A percentile compares a stretch with the other conserved stretches of the same genome.
These are phyloP conservation scores for Butorides virescens DNA, from an alignment of 2,113 vertebrate species.

Conservation along the genomic window DNA sequence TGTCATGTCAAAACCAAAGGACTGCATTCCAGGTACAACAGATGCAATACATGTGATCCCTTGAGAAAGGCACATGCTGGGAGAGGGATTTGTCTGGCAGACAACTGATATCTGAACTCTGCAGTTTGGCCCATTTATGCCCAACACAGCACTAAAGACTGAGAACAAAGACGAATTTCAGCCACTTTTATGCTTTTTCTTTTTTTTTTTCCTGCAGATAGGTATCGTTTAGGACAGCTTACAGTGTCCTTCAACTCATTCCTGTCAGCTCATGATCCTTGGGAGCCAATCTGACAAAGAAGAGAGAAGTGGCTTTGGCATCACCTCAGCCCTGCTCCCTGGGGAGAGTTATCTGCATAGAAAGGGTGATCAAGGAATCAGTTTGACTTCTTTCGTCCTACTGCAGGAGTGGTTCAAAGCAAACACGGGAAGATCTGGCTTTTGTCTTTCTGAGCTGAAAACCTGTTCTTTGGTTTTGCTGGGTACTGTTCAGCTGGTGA, in stretches of 20 bases:
- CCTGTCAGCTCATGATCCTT: not conserved
- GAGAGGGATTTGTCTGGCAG: not conserved
- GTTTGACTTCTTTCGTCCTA: not conserved
- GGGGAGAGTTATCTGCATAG: not conserved
- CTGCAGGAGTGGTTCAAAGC: not conserved
- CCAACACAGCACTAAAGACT: not conserved
- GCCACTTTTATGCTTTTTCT: not conserved
- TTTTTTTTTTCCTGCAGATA: not conserved
- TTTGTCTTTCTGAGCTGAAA: not conserved
- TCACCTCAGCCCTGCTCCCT: not conserved
- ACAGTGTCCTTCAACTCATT: not conserved
- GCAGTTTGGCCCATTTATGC: not conserved
- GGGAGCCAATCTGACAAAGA: not conserved
- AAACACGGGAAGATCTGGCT: not conserved
- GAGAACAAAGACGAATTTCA: not conserved
- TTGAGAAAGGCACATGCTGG: rapidly evolving
- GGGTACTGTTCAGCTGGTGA: not conserved
- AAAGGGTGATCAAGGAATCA: not conserved
- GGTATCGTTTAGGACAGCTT: not conserved
- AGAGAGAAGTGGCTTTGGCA: not conserved
- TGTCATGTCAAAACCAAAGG: not conserved
- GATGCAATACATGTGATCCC: not conserved
- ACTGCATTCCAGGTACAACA: not conserved
- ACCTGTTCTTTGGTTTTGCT: not conserved
- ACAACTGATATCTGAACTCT: not conserved